Base-by-base conservation (phyloP, 2,797 vertebrate species). In the Coracias cyanogaster region DNA sequence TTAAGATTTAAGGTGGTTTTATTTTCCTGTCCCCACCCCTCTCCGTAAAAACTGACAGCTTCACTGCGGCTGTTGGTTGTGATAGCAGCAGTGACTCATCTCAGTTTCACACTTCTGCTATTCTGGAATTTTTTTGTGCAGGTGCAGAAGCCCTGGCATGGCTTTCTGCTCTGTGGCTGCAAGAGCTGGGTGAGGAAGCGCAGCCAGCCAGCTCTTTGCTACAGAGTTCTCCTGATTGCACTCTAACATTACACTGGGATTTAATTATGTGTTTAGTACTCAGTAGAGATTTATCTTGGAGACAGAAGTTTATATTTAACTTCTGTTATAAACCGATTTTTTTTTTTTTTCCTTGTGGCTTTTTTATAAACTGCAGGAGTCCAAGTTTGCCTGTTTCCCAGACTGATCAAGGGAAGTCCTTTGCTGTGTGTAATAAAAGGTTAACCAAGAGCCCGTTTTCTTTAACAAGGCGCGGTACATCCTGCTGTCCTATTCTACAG, bases 131-230 rank as follows among this genome's bases (percentile, higher is more conserved):
- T 86, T 79, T 12, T 81, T 65, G 46, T 65, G 39, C 46, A 22
- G 48, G 58, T 28, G 19, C 62, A 58, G 22, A 48, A 89, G 54
- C 20, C 51, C 33, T 11, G 2, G 28, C 1, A 0, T 22, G 52
- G 52, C 16, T 93, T 81, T 84, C 37, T 82, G 74, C 46, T 74
- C 45, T 8, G 21, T 1, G 13, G 12, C 45, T 81, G 65, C 22
- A 65, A 61, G 70, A 71, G 66, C 49, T 0, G 0, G 54, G 52
- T 0, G 2, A 67, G 77, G 76, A 64, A 60, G 19, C 1, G 0
- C 17, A 18, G 35, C 35, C 64, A 77, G 66, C 24, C 49, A 54
- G 64, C 48, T 64, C 39, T 33, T 39, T 7, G 5, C 58, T 8
- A 2, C 31, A 10, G 25, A 10, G 49, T 73, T 70, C 81, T 73